A percentile compares a stretch with the other conserved stretches of the same genome.
Evolutionary conservation across 2,113 vertebrate species (phyloP).

Genomic region (Narcine bancroftii): DNA sequence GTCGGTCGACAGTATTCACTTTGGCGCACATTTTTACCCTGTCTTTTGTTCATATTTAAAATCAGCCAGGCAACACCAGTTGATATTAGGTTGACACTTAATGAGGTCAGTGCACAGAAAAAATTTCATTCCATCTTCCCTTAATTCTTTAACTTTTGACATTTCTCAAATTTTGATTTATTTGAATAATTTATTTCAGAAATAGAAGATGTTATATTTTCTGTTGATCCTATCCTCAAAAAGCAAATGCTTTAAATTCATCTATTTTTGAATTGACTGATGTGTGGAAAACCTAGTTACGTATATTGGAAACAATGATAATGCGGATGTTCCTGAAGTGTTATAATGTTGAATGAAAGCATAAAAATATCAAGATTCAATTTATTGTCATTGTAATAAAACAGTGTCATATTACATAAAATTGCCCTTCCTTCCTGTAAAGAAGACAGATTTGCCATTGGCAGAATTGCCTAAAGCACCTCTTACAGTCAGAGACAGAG

Average conservation of each 20-base stretch:
- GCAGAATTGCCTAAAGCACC: too few species aligned
- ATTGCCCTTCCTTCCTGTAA: too few species aligned
- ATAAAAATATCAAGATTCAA: constrained; percentile 6
- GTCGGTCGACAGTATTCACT: not conserved
- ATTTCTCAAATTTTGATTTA: not conserved
- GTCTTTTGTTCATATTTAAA: not conserved
- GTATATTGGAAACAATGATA: not conserved
- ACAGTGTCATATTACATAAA: too few species aligned
- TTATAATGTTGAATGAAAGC: not conserved
- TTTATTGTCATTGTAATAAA: too few species aligned
- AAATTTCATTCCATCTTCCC: not conserved
- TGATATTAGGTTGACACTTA: not conserved
- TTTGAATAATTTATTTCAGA: not conserved
- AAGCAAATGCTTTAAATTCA: not conserved
- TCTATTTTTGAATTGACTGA: not conserved
- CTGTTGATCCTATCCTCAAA: not conserved
- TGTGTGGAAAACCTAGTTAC: not conserved
- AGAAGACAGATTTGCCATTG: too few species aligned
- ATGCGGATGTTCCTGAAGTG: not conserved
- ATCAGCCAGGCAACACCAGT: too few species aligned
- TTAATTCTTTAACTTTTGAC: not conserved
- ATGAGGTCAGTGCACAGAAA: not conserved
- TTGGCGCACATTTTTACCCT: not conserved
- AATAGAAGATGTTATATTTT: not conserved
- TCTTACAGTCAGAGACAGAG: too few species aligned